Evolutionary conservation across 2,113 vertebrate species (phyloP).

Genomic region (Boleophthalmus pectinirostris): DNA sequence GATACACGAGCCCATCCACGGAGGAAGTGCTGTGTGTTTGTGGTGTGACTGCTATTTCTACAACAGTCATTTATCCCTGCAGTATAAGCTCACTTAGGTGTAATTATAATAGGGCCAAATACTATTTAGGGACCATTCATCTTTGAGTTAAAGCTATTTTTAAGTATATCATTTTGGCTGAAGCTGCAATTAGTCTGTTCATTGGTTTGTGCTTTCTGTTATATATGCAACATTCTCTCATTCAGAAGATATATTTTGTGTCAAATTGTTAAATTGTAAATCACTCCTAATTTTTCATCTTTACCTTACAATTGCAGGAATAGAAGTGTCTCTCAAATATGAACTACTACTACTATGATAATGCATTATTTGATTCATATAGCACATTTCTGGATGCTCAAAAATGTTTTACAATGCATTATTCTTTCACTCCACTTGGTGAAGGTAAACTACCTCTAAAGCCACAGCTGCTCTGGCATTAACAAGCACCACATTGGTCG

Average conservation of each 20-base stretch:
- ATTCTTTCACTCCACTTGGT: background rate
- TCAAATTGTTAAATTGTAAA: too few species aligned
- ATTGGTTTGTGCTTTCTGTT: too few species aligned
- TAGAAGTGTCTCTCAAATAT: background rate
- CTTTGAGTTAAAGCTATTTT: background rate
- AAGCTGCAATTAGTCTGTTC: background rate
- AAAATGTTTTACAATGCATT: background rate
- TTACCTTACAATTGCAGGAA: too few species aligned
- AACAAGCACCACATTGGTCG: background rate
- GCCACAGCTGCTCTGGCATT: background rate
- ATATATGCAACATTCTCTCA: too few species aligned
- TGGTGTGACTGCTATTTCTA: conserved; percentile 37
- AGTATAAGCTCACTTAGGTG: conserved; percentile 10
- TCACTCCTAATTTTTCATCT: too few species aligned
- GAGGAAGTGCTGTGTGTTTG: conserved; percentile 14
- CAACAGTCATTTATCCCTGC: conserved; percentile 38
- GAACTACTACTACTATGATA: background rate
- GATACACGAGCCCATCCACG: conserved; percentile 42
- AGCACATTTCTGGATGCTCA: background rate
- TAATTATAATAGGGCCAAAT: conserved; percentile 21
- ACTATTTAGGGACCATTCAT: conserved; percentile 8
- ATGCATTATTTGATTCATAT: background rate
- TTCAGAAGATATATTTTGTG: too few species aligned
- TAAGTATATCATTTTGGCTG: background rate
- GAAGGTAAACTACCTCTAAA: background rate